Base-by-base conservation (phyloP, 92 coral and sea anemone species). In the Phenganax marumi region DNA sequence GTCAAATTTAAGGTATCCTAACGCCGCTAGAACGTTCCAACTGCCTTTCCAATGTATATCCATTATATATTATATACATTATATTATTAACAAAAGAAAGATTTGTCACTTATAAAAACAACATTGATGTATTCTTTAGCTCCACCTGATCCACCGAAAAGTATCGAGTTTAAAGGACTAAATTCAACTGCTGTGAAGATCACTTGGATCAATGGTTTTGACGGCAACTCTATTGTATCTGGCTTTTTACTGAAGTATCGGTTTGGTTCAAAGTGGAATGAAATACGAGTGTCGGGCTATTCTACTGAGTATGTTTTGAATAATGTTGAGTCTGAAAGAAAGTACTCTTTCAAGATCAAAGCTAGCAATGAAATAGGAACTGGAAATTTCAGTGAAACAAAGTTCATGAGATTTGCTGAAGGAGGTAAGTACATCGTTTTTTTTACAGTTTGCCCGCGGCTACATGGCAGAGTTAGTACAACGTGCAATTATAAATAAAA, bases 331-430 rank as follows among this genome's bases (percentile, higher is more conserved):
- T 85, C 89, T 52, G 86, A 83, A 13, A 79, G 87, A 14, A 85
- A 75, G 8, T 90, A 92, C 76, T 82, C 74, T 79, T 93, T 94
- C 77, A 72, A 87, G 52, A 85, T 92, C 82, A 90, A 92, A 12
- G 98, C 98, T 10, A 68, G 88, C 18, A 94, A 94, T 85, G 89
- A 86, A 16, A 91, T 89, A n/a, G 97, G 97, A 10, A 25, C 12
- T 50, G 98, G 98, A n/a, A 61, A 86, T 23, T 87, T 89, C 49
- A 91, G 90, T 54, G 87, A 74, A 83, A 64, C 85, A 55, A 82
- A 63, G 65, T 66, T 82, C 55, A 86, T 91, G 16, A 86, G 63
- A 24, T 91, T 91, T 81, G 85, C 82, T 6, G 89, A 79, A 16
- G 80, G 87, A 58, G 93, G 93, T 91, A 33, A 84, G 89, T n/a